Evolutionary conservation across 64 coral and sea anemone species (phyloP), one percentile per base, ranked within the genome.

Genomic region (Pachyseris speciosa): DNA sequence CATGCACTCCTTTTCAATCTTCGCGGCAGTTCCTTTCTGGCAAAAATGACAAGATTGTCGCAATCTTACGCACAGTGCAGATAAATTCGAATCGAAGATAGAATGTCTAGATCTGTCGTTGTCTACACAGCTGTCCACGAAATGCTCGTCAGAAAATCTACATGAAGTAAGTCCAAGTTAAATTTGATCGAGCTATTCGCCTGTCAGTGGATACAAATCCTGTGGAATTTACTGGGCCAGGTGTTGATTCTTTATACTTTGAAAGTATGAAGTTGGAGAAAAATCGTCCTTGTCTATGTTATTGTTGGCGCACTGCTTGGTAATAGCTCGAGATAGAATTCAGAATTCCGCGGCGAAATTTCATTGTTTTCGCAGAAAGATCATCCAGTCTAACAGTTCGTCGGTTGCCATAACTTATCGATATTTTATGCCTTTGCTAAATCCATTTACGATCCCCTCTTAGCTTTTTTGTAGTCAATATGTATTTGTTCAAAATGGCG

Each of bases 401-500:
- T 20, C 52, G 52, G 22, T 57, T n/a, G 26, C 31, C 45, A n/a
- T 36, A 6, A 20, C 2, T 37, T 37, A 7, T 20, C 30, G 6
- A 57, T 79, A 7, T 5, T 15, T 57, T 22, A 17, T 8, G 32
- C 7, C 9, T 79, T 57, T 79, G 48, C 31, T 57, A 37, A 55
- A n/a, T 79, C 27, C 29, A 31, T 32, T 24, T n/a, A 55, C n/a
- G n/a, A n/a, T n/a, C n/a, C n/a, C 20, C 67, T 20, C 67, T 39
- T 39, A 71, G 33, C 67, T 43, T 47, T 20, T 24, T 44, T 26
- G 22, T 20, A 19, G n/a, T n/a, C n/a, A n/a, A n/a, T 24, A 57
- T 79, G 58, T 58, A 22, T 79, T 36, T 32, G 45, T 16, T 37
- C 4, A 61, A 81, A 40, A 81, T 61, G 34, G 75, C 48, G 75